Conservation (phyloP, 2,113 vertebrate species). For the Dinomys branickii region DNA sequence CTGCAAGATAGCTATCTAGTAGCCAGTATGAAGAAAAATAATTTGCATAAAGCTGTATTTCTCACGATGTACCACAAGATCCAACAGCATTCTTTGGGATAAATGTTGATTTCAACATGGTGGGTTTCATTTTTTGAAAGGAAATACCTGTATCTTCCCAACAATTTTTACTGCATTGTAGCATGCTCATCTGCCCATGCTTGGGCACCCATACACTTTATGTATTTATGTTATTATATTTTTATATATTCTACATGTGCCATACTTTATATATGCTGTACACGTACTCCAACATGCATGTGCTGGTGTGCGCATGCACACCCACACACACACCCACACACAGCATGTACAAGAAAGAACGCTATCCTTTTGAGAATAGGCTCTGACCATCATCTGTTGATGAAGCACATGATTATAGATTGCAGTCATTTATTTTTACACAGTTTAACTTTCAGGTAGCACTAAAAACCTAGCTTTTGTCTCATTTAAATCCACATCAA, state of each 20-base stretch:
- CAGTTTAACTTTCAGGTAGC: background rate
- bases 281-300: background rate
- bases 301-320: background rate
- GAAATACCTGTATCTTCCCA: background rate
- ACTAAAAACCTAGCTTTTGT: background rate
- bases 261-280: background rate
- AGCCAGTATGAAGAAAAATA: conserved; percentile 67
- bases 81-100: conserved; percentile 31
- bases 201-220: background rate
- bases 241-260: background rate
- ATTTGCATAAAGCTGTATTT: conserved; percentile 67
- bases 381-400: background rate
- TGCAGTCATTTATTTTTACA: background rate
- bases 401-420: background rate
- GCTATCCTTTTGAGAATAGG: background rate
- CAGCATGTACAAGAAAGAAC: background rate
- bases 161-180: background rate
- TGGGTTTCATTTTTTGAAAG: conserved; percentile 43
- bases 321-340: background rate
- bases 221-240: background rate
- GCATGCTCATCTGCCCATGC: background rate
- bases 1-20: conserved; percentile 70
- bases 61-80: conserved; percentile 12
- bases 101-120: conserved; percentile 68
- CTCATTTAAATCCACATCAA: background rate